phyloP scores from a whole-genome alignment of 2,797 vertebrate species.

The Labroides dimidiatus region DNA sequence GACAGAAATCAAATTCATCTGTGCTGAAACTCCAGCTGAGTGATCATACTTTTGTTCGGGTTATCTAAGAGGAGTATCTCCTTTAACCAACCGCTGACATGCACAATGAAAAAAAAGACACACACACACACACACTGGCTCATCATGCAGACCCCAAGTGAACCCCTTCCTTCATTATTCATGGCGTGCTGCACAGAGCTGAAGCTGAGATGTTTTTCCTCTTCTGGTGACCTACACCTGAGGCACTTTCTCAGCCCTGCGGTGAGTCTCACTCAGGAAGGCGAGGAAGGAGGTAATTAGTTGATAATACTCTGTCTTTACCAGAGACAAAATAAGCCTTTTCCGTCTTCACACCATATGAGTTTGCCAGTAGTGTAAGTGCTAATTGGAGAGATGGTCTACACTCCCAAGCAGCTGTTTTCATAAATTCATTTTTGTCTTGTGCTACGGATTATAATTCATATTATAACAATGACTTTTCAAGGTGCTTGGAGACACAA shows the following conservation, averaged over 20 bases:
- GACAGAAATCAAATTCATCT: constrained; percentile 17
- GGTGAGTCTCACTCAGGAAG: constrained; percentile 25
- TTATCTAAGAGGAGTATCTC: constrained; percentile 51
- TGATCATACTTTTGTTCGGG: constrained; percentile 31
- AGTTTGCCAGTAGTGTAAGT: constrained; percentile 41
- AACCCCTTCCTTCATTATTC: constrained; percentile 41
- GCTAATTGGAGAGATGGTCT: constrained; percentile 47
- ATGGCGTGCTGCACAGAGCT: constrained; percentile 17
- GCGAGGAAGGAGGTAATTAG: constrained; percentile 40
- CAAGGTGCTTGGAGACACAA: not conserved
- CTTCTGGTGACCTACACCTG: constrained; percentile 27
- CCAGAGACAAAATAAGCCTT: constrained; percentile 33
- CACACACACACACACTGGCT: not conserved
- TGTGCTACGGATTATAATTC: constrained; percentile 8
- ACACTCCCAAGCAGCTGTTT: not conserved
- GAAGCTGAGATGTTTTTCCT: constrained; percentile 6
- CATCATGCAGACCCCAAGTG: constrained; percentile 1
- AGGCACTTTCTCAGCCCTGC: constrained; percentile 17
- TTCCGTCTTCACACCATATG: constrained; percentile 26
- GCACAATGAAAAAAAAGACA: constrained; percentile 1
- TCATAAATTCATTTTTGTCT: constrained; percentile 14
- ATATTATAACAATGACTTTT: constrained; percentile 26
- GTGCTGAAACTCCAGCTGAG: constrained; percentile 20
- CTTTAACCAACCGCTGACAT: constrained; percentile 46
- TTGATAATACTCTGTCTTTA: constrained; percentile 25